Percentiles rank a stretch among this genome's conserved stretches.
Conservation (phyloP, 2,113 vertebrate species). For the Odontesthes bonariensis region DNA sequence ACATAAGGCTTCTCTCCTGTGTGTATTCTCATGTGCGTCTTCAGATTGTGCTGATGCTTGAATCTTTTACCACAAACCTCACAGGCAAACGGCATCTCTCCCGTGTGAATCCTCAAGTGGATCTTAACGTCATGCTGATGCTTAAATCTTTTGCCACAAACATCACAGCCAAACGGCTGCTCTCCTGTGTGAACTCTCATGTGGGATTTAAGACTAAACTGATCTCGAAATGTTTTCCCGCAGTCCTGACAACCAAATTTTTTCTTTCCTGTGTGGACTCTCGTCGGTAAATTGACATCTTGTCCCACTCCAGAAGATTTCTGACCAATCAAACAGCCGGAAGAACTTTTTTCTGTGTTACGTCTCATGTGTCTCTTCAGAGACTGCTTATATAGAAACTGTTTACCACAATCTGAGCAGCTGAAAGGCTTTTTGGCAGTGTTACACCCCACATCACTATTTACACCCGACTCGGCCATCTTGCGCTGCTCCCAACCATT, state of each 20-base stretch:
- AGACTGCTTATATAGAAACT: slow-evolving; percentile 25
- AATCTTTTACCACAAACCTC: slow-evolving; percentile 38
- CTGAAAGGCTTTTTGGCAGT: slow-evolving; percentile 13
- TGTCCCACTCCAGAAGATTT: slow-evolving; percentile 10
- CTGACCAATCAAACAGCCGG: slow-evolving; percentile 2
- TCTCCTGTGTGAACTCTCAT: slow-evolving; percentile 23
- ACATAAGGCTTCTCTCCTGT: slow-evolving; percentile 41
- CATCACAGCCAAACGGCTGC: slow-evolving; percentile 22
- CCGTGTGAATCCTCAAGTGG: slow-evolving; percentile 28
- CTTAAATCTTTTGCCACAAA: slow-evolving; percentile 35
- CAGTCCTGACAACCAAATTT: slow-evolving; percentile 25
- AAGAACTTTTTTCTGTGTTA: slow-evolving; percentile 24
- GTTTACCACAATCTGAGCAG: slow-evolving; percentile 19
- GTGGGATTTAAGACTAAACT: slow-evolving; percentile 10
- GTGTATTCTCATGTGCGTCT: slow-evolving; percentile 39
- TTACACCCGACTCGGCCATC: neutral
- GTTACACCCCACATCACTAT: neutral
- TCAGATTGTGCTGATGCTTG: slow-evolving; percentile 31
- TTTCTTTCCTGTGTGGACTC: slow-evolving; percentile 23
- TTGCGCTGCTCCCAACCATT: neutral
- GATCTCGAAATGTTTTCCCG: slow-evolving; percentile 26
- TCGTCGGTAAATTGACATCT: neutral
- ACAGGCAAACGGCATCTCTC: slow-evolving; percentile 31
- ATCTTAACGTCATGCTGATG: slow-evolving; percentile 28
- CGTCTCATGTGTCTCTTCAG: slow-evolving; percentile 44